Percentiles rank a stretch among this genome's conserved stretches.
These are phyloP conservation scores for Drosophila neocordata DNA, from an alignment of 1,140 invertebrate genomes.

Conservation along the genomic window DNA sequence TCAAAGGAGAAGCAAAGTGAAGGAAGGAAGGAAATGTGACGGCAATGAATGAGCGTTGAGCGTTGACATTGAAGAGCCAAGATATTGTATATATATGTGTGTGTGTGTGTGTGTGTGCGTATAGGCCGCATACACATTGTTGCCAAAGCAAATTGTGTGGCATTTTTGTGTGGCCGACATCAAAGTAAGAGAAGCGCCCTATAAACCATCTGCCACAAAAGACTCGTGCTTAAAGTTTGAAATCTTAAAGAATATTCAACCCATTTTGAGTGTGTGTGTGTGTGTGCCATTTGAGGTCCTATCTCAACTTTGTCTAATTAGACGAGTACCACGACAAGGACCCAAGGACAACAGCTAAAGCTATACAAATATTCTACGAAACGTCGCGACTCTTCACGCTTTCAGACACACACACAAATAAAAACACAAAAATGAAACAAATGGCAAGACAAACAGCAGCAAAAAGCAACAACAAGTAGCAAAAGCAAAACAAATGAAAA, in stretches of 20 bases:
- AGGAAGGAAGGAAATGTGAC: slow-evolving; percentile 41
- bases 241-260: slow-evolving; percentile 56
- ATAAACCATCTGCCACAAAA: slow-evolving; percentile 6
- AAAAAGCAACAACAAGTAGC: slow-evolving; percentile 39
- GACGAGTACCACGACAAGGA: slow-evolving; percentile 55
- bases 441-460: slow-evolving; percentile 40
- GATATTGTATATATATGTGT: slow-evolving; percentile 30
- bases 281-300: slow-evolving; percentile 38
- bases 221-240: slow-evolving; percentile 52
- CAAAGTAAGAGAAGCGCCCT: slow-evolving; percentile 47
- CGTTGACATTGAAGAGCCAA: slow-evolving; percentile 68
- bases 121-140: slow-evolving; percentile 62
- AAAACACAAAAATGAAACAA: slow-evolving; percentile 39
- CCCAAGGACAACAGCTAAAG: slow-evolving; percentile 48
- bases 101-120: slow-evolving; percentile 27
- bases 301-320: slow-evolving; percentile 78
- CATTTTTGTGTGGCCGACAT: slow-evolving; percentile 67
- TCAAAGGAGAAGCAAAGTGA: not conserved
- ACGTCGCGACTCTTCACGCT: slow-evolving; percentile 56
- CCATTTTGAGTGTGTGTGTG: slow-evolving; percentile 29
- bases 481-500: slow-evolving; percentile 22
- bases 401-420: too few relatives aligned
- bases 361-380: slow-evolving; percentile 54
- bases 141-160: slow-evolving; percentile 74
- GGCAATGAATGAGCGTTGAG: slow-evolving; percentile 59